Conservation (phyloP, 2,113 vertebrate species). For the Oplegnathus fasciatus region DNA sequence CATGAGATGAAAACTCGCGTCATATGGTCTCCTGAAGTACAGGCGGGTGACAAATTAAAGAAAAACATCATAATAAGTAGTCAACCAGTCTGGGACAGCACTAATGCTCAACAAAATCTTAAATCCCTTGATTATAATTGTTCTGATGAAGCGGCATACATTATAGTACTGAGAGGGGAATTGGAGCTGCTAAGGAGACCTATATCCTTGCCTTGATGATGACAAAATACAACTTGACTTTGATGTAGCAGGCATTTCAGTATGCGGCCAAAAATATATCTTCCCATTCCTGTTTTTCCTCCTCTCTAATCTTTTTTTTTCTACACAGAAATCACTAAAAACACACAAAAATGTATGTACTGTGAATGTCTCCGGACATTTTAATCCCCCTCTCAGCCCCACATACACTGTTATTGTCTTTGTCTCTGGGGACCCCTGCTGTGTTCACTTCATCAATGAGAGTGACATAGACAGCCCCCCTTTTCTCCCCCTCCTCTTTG, state of each 20-base stretch:
- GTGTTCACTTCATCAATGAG: constrained; percentile 72
- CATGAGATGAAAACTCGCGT: background rate
- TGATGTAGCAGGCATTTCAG: constrained; percentile 1
- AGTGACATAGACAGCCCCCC: constrained; percentile 48
- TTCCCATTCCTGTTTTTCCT: background rate
- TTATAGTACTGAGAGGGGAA: background rate
- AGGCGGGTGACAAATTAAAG: background rate
- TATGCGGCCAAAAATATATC: background rate
- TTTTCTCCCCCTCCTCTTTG: constrained; percentile 4
- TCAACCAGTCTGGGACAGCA: background rate
- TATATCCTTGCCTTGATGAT: constrained; percentile 16
- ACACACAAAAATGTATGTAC: constrained; percentile 16
- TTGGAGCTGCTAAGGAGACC: background rate
- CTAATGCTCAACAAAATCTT: constrained; percentile 18
- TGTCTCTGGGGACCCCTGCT: constrained; percentile 55
- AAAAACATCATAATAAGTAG: no score
- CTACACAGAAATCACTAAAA: background rate
- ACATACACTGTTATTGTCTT: constrained; percentile 55
- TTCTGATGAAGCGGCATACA: constrained; percentile 25
- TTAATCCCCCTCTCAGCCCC: constrained; percentile 33
- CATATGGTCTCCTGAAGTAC: background rate
- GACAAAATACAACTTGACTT: constrained; percentile 19
- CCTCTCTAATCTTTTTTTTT: background rate
- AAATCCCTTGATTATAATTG: constrained; percentile 35
- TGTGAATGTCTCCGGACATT: constrained; percentile 20